Evolutionary conservation across 2,888 invertebrate species (phyloP).

Genomic region (Agrochola circellaris): DNA sequence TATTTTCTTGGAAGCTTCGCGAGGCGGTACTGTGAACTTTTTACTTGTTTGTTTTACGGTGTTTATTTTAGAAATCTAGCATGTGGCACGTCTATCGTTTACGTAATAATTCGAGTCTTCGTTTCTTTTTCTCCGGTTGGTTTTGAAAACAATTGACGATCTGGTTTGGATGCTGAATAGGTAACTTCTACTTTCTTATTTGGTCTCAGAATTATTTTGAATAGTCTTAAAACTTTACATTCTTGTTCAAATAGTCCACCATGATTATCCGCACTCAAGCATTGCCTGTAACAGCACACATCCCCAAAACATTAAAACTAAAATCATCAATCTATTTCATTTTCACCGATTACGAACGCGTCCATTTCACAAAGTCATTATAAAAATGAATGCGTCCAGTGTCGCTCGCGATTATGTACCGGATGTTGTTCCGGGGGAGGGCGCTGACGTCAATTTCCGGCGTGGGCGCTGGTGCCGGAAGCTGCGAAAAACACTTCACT

Average conservation of each 20-base stretch:
- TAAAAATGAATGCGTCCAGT: constrained; percentile 78
- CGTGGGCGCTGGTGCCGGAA: constrained; percentile 77
- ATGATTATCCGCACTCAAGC: not conserved
- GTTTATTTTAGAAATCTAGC: not conserved
- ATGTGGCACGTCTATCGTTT: not conserved
- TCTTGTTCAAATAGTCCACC: not conserved
- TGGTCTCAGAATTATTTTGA: not conserved
- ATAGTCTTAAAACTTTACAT: no score
- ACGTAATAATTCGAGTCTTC: not conserved
- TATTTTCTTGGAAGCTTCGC: constrained; percentile 45
- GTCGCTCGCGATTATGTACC: constrained; percentile 78
- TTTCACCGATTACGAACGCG: constrained; percentile 31
- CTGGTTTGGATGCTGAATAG: not conserved
- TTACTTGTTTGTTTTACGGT: not conserved
- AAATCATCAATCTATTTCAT: constrained; percentile 44
- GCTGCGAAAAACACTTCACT: constrained; percentile 74
- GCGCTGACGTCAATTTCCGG: constrained; percentile 83
- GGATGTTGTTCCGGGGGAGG: constrained; percentile 80
- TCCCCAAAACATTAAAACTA: constrained; percentile 5
- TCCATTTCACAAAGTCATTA: constrained; percentile 68
- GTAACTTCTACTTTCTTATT: not conserved
- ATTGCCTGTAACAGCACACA: not conserved
- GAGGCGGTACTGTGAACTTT: not conserved
- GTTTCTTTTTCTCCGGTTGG: not conserved
- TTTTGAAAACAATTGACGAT: not conserved